Evolutionary conservation across 2,797 vertebrate genomes (phyloP), one percentile per base, ranked within the genome.

Genomic region (Anguilla anguilla): DNA sequence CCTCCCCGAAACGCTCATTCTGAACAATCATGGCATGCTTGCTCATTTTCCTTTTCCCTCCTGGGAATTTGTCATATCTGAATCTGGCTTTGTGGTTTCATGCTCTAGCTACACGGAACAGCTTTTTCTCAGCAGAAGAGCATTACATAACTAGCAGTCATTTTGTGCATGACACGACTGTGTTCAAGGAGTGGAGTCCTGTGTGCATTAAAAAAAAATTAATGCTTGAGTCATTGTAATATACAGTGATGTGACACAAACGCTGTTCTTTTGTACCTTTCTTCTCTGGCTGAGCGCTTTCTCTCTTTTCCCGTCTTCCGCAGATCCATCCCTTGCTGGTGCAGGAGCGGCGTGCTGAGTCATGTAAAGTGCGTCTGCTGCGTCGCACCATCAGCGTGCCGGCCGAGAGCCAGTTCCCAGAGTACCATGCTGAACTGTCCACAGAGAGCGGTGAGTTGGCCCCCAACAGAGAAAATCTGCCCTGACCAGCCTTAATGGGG

Each of bases 341-440:
- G 74, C 95, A 96, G 94, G 94, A 94, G 86, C 92, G 91, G 77
- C 91, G 92, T 35, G 64, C 93, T 46, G 92, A 94, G 2, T 93
- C 94, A 83, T 91, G 93, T 91, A 95, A 92, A 91, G 93, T 91
- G 81, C 95, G 96, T 85, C 93, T 96, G 49, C 92, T 97, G 88
- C 94, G 96, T 6, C 96, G 96, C 90, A 97, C 96, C 89, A 96
- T 97, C 93, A 97, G 96, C 51, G 96, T 97, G 88, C 96, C 96
- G 0, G 96, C 96, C 88, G 96, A 97, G 90, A 94, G 96, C 0
- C 95, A 94, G 86, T 95, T 95, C 89, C 95, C 95, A 85, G 94
- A 95, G 77, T 94, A 95, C 90, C 94, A 94, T 89, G 93, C 91
- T 89, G 95, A 95, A 92, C 88, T 93, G 89, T 95, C 94, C 89